Base-by-base conservation (phyloP, 2,113 vertebrate species). In the Marmota monax region DNA sequence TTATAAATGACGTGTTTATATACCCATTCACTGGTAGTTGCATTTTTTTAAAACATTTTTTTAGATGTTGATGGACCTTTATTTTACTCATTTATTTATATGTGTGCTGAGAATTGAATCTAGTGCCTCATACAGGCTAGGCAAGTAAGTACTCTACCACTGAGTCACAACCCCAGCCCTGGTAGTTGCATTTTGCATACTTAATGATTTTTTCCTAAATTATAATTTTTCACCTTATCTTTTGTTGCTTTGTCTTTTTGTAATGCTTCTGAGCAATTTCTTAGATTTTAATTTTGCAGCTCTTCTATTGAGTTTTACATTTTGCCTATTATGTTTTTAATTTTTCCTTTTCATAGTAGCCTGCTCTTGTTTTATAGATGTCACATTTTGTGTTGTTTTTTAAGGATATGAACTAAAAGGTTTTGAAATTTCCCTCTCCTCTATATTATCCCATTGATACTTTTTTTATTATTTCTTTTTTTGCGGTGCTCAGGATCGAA, bases 161-260 rank as follows among this genome's bases (percentile, higher is more conserved):
- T 51, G 48, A 51, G 48, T 13, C 48, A 51, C 48, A 51, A 51
- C 11, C 48, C 48, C 48, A 51, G 48, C 48, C 45, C 45, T 51
- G 48, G 45, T 45, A 51, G 48, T 51, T 13, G 12, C 74, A 61
- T 92, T 91, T 88, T 93, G 37, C 53, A 39, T 76, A 51, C 34
- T 72, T 88, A 65, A 29, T 93, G 63, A 70, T 70, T 95, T 88
- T 79, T 91, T 79, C n/a, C 25, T 79, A 63, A 29, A n/a, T 25
- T 22, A 48, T 78, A 58, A n/a, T 87, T 89, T 87, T 89, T 10
- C 1, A 22, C 22, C 16, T 87, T 95, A 42, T 37, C 82, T 85
- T 83, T 51, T 76, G 2, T 80, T 53, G 2, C 42, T 80, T 63
- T 89, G 25, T 91, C 70, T 42, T 97, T 77, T 72, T 73, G 32